Percentiles rank a stretch among this genome's conserved stretches.
Evolutionary conservation across 1,140 invertebrate genomes (phyloP).

Genomic region (Onthophagus taurus): DNA sequence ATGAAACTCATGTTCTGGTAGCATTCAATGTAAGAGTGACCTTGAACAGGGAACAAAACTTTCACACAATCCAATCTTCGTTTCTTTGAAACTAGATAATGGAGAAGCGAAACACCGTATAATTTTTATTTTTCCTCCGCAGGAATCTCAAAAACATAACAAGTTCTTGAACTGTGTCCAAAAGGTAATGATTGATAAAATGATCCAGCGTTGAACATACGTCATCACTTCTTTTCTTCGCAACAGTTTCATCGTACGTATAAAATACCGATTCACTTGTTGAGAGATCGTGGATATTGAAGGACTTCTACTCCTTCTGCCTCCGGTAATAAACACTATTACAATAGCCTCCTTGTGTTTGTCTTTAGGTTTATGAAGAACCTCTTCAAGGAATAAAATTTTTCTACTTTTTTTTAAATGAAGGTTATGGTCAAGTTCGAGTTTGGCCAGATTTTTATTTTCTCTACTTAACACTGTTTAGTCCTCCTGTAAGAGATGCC

Average conservation of each 20-base stretch:
- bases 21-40: neutral
- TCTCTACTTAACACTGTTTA: too few relatives aligned
- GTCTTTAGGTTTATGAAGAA: too few relatives aligned
- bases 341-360: too few relatives aligned
- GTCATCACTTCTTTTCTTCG: neutral
- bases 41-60: conserved; percentile 10
- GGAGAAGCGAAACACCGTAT: neutral
- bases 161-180: neutral
- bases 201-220: neutral
- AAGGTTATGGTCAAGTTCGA: too few relatives aligned
- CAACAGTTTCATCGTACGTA: neutral
- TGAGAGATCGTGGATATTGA: neutral
- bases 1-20: neutral
- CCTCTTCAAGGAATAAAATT: too few relatives aligned
- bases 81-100: neutral
- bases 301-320: neutral
- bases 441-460: too few relatives aligned
- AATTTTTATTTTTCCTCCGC: neutral
- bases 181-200: neutral
- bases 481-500: too few relatives aligned
- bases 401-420: too few relatives aligned
- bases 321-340: too few relatives aligned
- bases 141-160: neutral
- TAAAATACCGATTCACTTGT: neutral
- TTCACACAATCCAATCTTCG: neutral